Base-by-base conservation (phyloP, 1,140 invertebrate species). In the Papilio machaon region DNA sequence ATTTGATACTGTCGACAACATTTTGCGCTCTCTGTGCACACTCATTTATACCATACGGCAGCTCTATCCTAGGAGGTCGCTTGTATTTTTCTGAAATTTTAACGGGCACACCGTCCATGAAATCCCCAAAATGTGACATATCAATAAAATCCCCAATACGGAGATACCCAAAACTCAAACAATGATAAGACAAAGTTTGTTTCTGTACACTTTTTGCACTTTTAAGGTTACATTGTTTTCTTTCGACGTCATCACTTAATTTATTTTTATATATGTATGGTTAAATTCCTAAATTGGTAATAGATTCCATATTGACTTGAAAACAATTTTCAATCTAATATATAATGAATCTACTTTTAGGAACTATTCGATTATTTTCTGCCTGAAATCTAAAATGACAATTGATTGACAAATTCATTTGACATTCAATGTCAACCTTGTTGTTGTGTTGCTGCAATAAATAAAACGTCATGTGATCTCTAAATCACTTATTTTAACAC, bases 11-110 rank as follows among this genome's bases (percentile, higher is more conserved):
- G 78, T 93, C 92, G 73, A 94, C 95, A 85, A 94, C 92, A 88
- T 95, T 91, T 87, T 95, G 90, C 89, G 95, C 95, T 92, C 96
- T 88, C 86, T 95, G 82, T 84, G 96, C 87, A 88, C 95, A 95
- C 88, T 97, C 96, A 47, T 95, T 95, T 84, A 97, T 96, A 83
- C 95, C 96, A 82, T 96, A 96, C 67, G 97, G 96, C 84, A 98
- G 90, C 82, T 96, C 95, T 74, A 97, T 96, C 92, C 96, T 95
- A 80, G 96, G 96, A 19, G 97, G 97, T 80, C 97, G 96, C 92
- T 97, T 97, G 86, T 97, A 98, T 82, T 96, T 97, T 94, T 98
- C 97, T 73, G 97, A 96, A 91, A 98, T 98, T 95, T 98, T 98
- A 67, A 98, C 97, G 81, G 97, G 96, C 82, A 98, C 96, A 83